Evolutionary conservation across 1,140 invertebrate genomes (phyloP).

Genomic region (Drosophila quadrilineata): DNA sequence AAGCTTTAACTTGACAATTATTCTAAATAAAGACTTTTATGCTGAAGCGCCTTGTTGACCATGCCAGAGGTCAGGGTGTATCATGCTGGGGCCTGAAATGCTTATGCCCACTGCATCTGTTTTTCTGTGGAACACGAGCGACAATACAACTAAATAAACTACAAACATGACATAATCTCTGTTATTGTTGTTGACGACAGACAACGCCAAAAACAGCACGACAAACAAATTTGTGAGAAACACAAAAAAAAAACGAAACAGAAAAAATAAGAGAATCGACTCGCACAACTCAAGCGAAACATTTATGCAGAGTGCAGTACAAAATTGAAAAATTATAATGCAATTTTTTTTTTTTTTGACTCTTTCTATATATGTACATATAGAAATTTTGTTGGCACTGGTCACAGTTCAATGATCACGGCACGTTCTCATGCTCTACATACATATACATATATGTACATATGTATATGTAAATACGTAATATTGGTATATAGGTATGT

Average conservation of each 20-base stretch:
- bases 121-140: neutral
- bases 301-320: neutral
- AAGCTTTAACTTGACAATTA: too few species aligned
- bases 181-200: slow-evolving; percentile 28
- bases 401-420: slow-evolving; percentile 56
- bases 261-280: neutral
- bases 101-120: neutral
- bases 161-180: slow-evolving; percentile 44
- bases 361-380: too few species aligned
- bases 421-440: slow-evolving; percentile 49
- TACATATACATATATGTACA: slow-evolving; percentile 22
- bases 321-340: slow-evolving; percentile 3
- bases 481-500: too few species aligned
- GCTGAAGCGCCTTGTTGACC: too few species aligned
- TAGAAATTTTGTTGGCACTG: too few species aligned
- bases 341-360: too few species aligned
- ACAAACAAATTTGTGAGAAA: slow-evolving; percentile 41
- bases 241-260: slow-evolving; percentile 11
- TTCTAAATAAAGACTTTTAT: too few species aligned
- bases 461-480: neutral
- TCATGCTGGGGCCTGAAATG: too few species aligned
- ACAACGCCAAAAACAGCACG: slow-evolving; percentile 27
- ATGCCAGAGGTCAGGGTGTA: too few species aligned
- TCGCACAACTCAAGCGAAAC: too few species aligned
- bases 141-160: slow-evolving; percentile 27